Conservation (phyloP, 2,797 vertebrate genomes). For the Gymnodraco acuticeps region DNA sequence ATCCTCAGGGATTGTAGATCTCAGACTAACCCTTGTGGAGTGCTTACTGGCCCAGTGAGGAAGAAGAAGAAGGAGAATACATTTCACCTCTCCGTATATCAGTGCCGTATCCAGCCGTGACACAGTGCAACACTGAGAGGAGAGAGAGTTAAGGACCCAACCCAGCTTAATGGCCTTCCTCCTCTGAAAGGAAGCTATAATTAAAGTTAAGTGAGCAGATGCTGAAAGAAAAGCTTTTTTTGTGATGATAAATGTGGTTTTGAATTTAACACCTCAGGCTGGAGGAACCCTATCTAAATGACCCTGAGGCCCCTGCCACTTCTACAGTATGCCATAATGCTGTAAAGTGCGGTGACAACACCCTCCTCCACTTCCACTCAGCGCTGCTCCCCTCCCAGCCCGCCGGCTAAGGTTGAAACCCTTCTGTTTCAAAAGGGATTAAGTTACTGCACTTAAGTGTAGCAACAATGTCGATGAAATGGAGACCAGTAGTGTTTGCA, state of each 20-base stretch:
- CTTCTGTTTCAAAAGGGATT: constrained; percentile 82
- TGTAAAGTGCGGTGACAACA: constrained; percentile 73
- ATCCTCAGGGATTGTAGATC: constrained; percentile 52
- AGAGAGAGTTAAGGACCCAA: constrained; percentile 66
- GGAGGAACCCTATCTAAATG: constrained; percentile 83
- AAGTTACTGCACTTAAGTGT: constrained; percentile 86
- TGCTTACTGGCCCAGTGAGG: constrained; percentile 55
- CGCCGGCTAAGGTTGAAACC: constrained; percentile 80
- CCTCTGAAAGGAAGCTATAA: constrained; percentile 80
- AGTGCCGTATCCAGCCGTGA: constrained; percentile 56
- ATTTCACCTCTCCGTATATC: constrained; percentile 60
- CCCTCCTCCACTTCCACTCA: constrained; percentile 70
- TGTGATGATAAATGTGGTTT: constrained; percentile 84
- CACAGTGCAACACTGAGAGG: constrained; percentile 41
- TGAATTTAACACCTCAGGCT: constrained; percentile 85
- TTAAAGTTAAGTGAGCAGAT: constrained; percentile 87
- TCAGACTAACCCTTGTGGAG: constrained; percentile 34
- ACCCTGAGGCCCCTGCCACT: constrained; percentile 76
- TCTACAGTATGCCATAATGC: constrained; percentile 76
- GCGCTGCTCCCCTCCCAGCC: constrained; percentile 72
- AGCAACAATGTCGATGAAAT: constrained; percentile 84
- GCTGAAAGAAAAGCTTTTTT: constrained; percentile 84
- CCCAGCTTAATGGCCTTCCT: constrained; percentile 75
- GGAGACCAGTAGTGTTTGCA: constrained; percentile 83
- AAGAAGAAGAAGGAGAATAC: constrained; percentile 34